A percentile compares a stretch with the other conserved stretches of the same genome.
These are phyloP conservation scores for Subacronicta megacephala DNA, from an alignment of 2,888 invertebrate species.

Conservation along the genomic window DNA sequence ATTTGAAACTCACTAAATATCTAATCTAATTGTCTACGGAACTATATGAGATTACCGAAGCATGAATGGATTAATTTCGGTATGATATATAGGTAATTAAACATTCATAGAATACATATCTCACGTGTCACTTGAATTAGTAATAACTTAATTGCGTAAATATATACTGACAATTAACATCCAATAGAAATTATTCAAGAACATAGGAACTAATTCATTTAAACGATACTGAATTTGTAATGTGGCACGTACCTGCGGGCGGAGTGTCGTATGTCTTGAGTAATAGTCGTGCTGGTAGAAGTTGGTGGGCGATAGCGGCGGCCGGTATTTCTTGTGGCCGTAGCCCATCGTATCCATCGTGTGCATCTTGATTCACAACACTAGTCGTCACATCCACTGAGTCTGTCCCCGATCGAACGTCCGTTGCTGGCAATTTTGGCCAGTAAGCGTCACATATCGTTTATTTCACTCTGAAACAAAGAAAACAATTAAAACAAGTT, in stretches of 20 bases:
- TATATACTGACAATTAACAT: background rate
- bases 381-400: slow-evolving; percentile 59
- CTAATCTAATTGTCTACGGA: slow-evolving; percentile 32
- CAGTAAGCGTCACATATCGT: slow-evolving; percentile 58
- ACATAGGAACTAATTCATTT: background rate
- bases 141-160: background rate
- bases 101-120: slow-evolving; percentile 10
- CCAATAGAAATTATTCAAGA: background rate
- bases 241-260: slow-evolving; percentile 80
- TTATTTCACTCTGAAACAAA: slow-evolving; percentile 61
- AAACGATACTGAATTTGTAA: slow-evolving; percentile 13
- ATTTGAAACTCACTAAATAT: slow-evolving; percentile 4
- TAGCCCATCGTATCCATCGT: slow-evolving; percentile 91
- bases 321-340: slow-evolving; percentile 91
- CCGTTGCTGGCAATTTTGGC: slow-evolving; percentile 16
- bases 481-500: slow-evolving; percentile 17
- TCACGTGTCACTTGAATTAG: slow-evolving; percentile 2
- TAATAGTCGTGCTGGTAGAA: slow-evolving; percentile 90
- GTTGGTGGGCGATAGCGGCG: slow-evolving; percentile 89
- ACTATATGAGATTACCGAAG: slow-evolving; percentile 23
- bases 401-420: slow-evolving; percentile 31
- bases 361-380: slow-evolving; percentile 73
- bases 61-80: slow-evolving; percentile 22
- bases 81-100: slow-evolving; percentile 17
- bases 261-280: slow-evolving; percentile 84